Base-by-base conservation (phyloP, 2,797 vertebrate species). In the Enteromius anoplus region DNA sequence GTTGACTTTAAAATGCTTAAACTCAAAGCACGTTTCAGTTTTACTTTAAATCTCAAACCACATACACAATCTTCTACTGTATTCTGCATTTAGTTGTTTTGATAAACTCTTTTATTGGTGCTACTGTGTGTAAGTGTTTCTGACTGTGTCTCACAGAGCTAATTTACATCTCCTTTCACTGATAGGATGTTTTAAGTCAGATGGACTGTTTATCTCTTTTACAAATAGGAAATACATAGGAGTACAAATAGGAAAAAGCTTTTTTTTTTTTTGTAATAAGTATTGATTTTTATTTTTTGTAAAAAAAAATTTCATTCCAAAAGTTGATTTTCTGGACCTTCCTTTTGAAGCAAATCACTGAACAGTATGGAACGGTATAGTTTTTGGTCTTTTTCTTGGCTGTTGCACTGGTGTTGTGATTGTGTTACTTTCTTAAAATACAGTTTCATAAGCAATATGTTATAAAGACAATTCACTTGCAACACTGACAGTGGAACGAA, bases 331-430 rank as follows among this genome's bases (percentile, higher is more conserved):
- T 11, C 17, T 68, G 19, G 12, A 34, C 5, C 26, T 51, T 49
- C 15, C 1, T 66, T 65, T 80, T 58, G 29, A 60, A 72, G 21
- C 32, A 10, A 68, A 75, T 58, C 6, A 26, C n/a, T 55, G 1
- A 62, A 76, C 7, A 53, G 17, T 23, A 26, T 42, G 17, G 4
- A 45, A 7, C n/a, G 55, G 3, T n/a, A 34, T 65, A 34, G 3
- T 29, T 77, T 68, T 60, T 77, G 15, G 11, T 5, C 3, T n/a
- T 47, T 72, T 80, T 72, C 42, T 78, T 32, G 62, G 32, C 21
- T 75, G 47, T 40, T 69, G 71, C 71, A 80, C 81, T 83, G 81
- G 55, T 71, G 19, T 49, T 85, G 15, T 45, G 14, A 53, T 23
- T 29, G 4, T 32, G 32, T 32, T 32, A 32, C 32, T n/a, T 4